Evolutionary conservation across 2,113 vertebrate species (phyloP).

Genomic region (Aptenodytes forsteri): DNA sequence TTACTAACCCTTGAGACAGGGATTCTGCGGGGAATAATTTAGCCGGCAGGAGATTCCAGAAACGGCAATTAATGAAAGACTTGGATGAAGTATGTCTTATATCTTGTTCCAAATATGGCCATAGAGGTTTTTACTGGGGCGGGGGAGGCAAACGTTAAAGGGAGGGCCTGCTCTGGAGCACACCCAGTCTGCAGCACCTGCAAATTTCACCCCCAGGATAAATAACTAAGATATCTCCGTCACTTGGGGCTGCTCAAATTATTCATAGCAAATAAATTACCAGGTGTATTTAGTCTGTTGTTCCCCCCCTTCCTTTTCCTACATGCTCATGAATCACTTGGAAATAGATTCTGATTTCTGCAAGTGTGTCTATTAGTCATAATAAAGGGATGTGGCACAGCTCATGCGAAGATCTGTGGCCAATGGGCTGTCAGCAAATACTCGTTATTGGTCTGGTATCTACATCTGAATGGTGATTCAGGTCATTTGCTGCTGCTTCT

Average conservation of each 20-base stretch:
- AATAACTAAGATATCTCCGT: conserved; percentile 50
- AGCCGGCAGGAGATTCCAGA: conserved; percentile 51
- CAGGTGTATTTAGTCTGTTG: conserved; percentile 49
- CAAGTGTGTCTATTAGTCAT: conserved; percentile 48
- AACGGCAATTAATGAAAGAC: not conserved
- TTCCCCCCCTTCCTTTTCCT: not conserved
- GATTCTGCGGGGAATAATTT: not conserved
- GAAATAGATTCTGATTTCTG: conserved; percentile 49
- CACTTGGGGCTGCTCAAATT: conserved; percentile 32
- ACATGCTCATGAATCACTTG: conserved; percentile 8
- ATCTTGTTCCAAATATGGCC: conserved; percentile 7
- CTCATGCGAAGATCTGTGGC: not conserved
- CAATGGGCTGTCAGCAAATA: not conserved
- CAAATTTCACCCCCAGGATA: conserved; percentile 40
- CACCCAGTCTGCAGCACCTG: conserved; percentile 53
- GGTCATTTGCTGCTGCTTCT: not conserved
- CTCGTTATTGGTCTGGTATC: not conserved
- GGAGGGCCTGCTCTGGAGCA: conserved; percentile 1
- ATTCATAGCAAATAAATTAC: conserved; percentile 63
- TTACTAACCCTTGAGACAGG: conserved; percentile 16
- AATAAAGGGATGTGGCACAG: not conserved
- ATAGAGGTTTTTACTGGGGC: not conserved
- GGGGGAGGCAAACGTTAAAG: not conserved
- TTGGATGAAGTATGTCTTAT: not conserved
- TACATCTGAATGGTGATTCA: not conserved